Conservation (phyloP, 2,797 vertebrate species). For the Lithobates sylvaticus region DNA sequence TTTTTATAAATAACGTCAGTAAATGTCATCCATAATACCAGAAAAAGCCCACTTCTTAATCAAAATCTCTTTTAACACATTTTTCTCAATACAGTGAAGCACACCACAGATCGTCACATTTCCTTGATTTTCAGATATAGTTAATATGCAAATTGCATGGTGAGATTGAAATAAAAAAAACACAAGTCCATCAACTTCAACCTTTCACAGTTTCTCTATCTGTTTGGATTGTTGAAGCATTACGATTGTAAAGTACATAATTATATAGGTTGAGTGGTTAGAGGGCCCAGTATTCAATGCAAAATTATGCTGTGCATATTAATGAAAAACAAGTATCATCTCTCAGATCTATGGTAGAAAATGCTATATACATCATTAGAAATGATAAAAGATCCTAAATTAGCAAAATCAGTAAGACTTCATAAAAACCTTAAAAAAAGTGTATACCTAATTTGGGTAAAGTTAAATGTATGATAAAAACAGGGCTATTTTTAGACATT, state of each 20-base stretch:
- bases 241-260: conserved; percentile 21
- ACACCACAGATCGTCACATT: not conserved
- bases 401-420: no score
- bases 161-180: not conserved
- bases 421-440: no score
- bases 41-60: not conserved
- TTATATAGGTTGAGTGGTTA: conserved; percentile 27
- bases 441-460: no score
- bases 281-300: conserved; percentile 14
- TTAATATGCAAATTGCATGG: conserved; percentile 15
- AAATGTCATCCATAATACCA: not conserved
- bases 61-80: not conserved
- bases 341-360: not conserved
- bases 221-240: conserved; percentile 26
- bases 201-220: not conserved
- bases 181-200: not conserved
- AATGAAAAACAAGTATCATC: conserved; percentile 4
- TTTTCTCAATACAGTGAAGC: not conserved
- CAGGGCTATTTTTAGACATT: no score
- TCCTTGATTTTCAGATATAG: conserved; percentile 4
- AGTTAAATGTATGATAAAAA: no score
- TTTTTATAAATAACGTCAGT: not conserved
- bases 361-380: conserved; percentile 1
- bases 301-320: conserved; percentile 24
- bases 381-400: not conserved